Percentiles rank a stretch among this genome's conserved stretches.
These are phyloP conservation scores for Rhodophaea formosa DNA, from an alignment of 2,888 invertebrate genomes.

Conservation along the genomic window DNA sequence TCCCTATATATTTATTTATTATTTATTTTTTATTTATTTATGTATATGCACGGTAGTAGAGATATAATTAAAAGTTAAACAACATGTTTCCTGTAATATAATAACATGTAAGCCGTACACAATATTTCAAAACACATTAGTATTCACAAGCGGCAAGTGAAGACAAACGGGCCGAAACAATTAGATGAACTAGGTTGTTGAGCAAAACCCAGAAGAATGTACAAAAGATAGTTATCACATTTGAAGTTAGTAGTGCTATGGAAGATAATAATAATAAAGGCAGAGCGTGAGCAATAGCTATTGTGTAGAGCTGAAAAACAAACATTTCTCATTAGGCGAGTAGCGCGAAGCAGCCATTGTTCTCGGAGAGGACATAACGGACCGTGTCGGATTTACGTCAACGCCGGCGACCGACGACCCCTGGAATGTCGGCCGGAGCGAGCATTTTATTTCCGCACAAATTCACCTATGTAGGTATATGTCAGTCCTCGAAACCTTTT, in stretches of 20 bases:
- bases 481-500: not conserved
- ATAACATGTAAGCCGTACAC: not conserved
- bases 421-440: constrained; percentile 38
- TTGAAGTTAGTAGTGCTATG: constrained; percentile 47
- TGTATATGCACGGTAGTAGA: not conserved
- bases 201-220: constrained; percentile 23
- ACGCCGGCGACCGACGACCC: constrained; percentile 60
- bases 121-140: not conserved
- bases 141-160: not conserved
- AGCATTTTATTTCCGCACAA: not conserved
- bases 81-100: not conserved
- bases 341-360: constrained; percentile 72
- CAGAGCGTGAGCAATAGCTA: constrained; percentile 61
- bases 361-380: constrained; percentile 74
- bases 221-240: constrained; percentile 47
- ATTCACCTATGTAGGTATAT: not conserved
- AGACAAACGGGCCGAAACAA: constrained; percentile 19
- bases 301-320: constrained; percentile 72
- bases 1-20: no score
- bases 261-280: constrained; percentile 65
- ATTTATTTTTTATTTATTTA: no score
- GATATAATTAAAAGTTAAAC: constrained; percentile 1
- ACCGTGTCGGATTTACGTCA: constrained; percentile 73
- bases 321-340: constrained; percentile 78
- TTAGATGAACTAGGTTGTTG: constrained; percentile 19